Base-by-base conservation (phyloP, 2,113 vertebrate species). In the Pterocles gutturalis region DNA sequence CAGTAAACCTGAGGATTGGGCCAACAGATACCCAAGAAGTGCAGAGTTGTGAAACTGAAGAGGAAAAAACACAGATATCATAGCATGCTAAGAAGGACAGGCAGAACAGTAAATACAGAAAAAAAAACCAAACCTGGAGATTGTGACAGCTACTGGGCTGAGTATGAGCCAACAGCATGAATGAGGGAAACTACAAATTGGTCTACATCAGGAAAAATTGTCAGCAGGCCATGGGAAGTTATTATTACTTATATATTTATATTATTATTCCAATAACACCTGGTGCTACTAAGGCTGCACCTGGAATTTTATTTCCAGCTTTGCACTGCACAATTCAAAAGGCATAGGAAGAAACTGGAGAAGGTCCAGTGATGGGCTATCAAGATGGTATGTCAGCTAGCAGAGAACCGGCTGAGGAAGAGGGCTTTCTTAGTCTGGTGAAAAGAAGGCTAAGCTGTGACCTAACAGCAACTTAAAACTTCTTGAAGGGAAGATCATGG, bases 391-490 rank as follows among this genome's bases (percentile, higher is more conserved):
- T 29, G 3, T 67, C 8, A 80, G 9, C 13, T 53, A 28, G 22
- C 14, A 81, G 65, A 33, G 10, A 5, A 67, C 31, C 72, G 19
- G 5, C 6, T 43, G 60, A 84, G n/a, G 33, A 48, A 36, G 15
- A 4, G 1, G 9, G 3, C 10, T 88, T 78, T 12, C 69, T 77
- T 43, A 34, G 1, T 66, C 41, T 75, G 18, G 6, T 53, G 46
- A 38, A 48, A 24, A 33, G 15, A 2, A 45, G 18, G 6, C 19
- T 78, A 81, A 69, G 8, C 0, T 0, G 24, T 90, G 54, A 57
- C 7, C 5, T 70, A 78, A 43, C 22, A 70, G 15, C 54, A 82
- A 10, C 1, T 29, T 48, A 61, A 38, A 24, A 45, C 4, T 43
- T 58, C 36, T 45, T 75, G 41, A 73, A 72, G 17, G 8, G 38